phyloP scores from a whole-genome alignment of 2,797 vertebrate genomes.

The Myotis findleyi region DNA sequence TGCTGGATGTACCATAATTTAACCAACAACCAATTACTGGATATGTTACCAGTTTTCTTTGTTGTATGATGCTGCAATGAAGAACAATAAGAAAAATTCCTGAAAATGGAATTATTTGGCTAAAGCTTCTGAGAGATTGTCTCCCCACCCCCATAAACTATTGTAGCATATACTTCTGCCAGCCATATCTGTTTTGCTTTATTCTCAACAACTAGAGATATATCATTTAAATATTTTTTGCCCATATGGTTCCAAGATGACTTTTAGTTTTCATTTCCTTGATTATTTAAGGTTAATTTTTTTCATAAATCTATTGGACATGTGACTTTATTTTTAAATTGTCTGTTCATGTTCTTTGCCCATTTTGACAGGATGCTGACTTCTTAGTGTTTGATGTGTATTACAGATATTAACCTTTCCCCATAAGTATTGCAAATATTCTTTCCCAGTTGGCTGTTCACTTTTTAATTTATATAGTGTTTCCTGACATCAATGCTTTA shows the following conservation, averaged over 20 bases:
- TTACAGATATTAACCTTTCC: not conserved
- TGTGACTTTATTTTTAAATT: slow-evolving; percentile 27
- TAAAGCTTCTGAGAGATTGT: not conserved
- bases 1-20: not conserved
- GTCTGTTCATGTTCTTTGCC: slow-evolving; percentile 33
- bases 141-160: not conserved
- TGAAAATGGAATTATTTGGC: not conserved
- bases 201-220: not conserved
- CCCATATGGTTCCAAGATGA: slow-evolving; percentile 50
- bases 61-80: not conserved
- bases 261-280: slow-evolving; percentile 19
- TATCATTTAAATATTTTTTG: not conserved
- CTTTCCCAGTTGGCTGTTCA: slow-evolving; percentile 9
- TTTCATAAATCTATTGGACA: not conserved
- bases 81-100: not conserved
- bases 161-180: not conserved
- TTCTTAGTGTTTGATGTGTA: not conserved
- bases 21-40: not conserved
- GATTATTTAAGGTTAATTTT: not conserved
- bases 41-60: not conserved
- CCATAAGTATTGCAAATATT: not conserved
- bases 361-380: slow-evolving; percentile 23
- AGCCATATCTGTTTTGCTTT: not conserved
- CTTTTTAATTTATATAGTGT: slow-evolving; percentile 11
- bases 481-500: slow-evolving; percentile 10